Conservation (phyloP, 2,888 invertebrate genomes). For the Drosophila mayaguana region DNA sequence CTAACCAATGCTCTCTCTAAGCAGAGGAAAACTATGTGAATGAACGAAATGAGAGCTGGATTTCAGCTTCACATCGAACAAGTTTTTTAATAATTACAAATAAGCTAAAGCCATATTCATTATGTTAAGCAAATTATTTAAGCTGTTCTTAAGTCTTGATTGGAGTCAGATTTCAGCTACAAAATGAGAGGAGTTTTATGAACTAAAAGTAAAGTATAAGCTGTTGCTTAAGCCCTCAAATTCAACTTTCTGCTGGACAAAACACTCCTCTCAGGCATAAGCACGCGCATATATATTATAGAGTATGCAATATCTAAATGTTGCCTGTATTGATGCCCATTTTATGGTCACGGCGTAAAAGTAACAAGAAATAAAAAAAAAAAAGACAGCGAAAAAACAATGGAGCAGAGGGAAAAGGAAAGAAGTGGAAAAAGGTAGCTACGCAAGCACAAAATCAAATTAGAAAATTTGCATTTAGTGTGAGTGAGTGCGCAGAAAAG, state of each 20-base stretch:
- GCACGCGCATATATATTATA: neutral
- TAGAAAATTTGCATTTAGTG: slow-evolving; percentile 76
- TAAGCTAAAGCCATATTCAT: neutral
- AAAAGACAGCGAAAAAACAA: slow-evolving; percentile 3
- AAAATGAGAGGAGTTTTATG: no score
- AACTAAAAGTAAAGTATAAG: no score
- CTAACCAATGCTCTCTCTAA: neutral
- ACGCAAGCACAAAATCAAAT: slow-evolving; percentile 63
- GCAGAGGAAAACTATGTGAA: neutral
- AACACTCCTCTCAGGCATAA: neutral
- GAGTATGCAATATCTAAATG: slow-evolving; percentile 1
- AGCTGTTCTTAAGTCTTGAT: no score
- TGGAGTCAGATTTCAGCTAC: no score
- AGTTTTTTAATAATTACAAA: neutral
- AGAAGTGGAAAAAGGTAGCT: slow-evolving; percentile 51
- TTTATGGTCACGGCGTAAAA: slow-evolving; percentile 32
- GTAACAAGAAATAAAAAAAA: slow-evolving; percentile 27
- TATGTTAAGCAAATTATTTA: neutral
- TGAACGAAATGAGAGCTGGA: neutral
- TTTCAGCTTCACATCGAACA: neutral
- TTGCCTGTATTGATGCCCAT: neutral
- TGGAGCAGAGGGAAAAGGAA: neutral
- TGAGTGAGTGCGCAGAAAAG: slow-evolving; percentile 56
- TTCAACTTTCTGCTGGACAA: neutral
- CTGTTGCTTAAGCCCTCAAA: neutral